Percentiles rank a stretch among this genome's conserved stretches.
Conservation (phyloP, 1,140 invertebrate species). For the Musca vetustissima region DNA sequence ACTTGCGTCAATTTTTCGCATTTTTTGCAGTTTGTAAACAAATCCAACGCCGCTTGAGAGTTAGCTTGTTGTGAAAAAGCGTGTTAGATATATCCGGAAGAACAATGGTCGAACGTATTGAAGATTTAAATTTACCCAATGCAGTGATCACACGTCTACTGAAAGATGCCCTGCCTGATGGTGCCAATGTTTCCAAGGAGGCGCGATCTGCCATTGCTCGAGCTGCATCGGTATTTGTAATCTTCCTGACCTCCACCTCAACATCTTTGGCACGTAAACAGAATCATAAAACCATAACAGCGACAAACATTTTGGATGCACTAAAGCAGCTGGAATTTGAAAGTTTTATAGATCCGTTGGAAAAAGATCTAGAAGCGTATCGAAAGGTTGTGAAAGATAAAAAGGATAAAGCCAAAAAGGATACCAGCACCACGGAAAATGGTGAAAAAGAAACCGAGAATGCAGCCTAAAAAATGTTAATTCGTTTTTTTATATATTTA, state of each 20-base stretch:
- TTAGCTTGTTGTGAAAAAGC: too few species aligned
- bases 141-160: slow-evolving; percentile 86
- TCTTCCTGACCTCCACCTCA: slow-evolving; percentile 78
- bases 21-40: too few species aligned
- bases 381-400: slow-evolving; percentile 57
- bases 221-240: slow-evolving; percentile 75
- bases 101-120: slow-evolving; percentile 81
- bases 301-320: slow-evolving; percentile 83
- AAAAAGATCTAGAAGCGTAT: slow-evolving; percentile 72
- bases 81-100: too few species aligned
- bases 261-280: slow-evolving; percentile 57
- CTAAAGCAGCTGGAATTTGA: slow-evolving; percentile 91
- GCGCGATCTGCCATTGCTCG: slow-evolving; percentile 85
- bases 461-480: neutral
- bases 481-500: too few species aligned
- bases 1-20: too few species aligned
- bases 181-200: slow-evolving; percentile 77
- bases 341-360: slow-evolving; percentile 79
- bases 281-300: slow-evolving; percentile 79
- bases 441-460: slow-evolving; percentile 15
- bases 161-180: slow-evolving; percentile 82
- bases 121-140: slow-evolving; percentile 89
- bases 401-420: slow-evolving; percentile 58
- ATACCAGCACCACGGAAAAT: neutral
- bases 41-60: too few species aligned